Evolutionary conservation across 2,113 vertebrate species (phyloP).

Genomic region (Petrocephalus zakoni): DNA sequence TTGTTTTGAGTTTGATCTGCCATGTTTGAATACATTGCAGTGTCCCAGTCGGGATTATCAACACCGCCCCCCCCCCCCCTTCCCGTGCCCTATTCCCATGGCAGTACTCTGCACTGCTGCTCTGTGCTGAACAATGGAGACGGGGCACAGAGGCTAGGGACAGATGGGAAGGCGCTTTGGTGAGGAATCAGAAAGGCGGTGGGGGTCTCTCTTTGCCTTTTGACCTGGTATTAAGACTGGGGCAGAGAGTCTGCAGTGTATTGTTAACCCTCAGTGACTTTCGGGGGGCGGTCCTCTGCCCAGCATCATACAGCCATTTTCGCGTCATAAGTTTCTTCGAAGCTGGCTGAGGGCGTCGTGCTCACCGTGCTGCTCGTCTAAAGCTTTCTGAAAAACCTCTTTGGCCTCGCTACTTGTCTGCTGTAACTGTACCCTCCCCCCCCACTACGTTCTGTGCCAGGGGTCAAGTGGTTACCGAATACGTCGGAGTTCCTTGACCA

Average conservation of each 20-base stretch:
- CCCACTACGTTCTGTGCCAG: background rate
- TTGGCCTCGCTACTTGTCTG: background rate
- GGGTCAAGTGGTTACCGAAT: background rate
- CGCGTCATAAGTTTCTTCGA: background rate
- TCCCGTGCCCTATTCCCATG: background rate
- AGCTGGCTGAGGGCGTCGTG: background rate
- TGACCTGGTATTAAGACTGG: background rate
- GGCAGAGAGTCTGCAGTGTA: background rate
- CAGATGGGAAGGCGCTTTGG: constrained; percentile 7
- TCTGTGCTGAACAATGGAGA: background rate
- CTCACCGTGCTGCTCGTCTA: background rate
- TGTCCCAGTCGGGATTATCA: constrained; percentile 3
- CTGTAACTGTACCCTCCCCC: background rate
- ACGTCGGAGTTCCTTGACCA: background rate
- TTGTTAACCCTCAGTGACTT: background rate
- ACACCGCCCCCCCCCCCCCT: background rate
- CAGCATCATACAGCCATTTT: background rate
- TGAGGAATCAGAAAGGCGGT: background rate
- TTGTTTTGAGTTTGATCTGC: background rate
- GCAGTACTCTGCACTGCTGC: background rate
- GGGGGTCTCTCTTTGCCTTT: background rate
- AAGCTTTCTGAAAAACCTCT: background rate
- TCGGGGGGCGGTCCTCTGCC: background rate
- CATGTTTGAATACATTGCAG: background rate
- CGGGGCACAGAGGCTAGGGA: background rate